Base-by-base conservation (phyloP, 2,888 invertebrate species). In the Hypercompe scribonia region DNA sequence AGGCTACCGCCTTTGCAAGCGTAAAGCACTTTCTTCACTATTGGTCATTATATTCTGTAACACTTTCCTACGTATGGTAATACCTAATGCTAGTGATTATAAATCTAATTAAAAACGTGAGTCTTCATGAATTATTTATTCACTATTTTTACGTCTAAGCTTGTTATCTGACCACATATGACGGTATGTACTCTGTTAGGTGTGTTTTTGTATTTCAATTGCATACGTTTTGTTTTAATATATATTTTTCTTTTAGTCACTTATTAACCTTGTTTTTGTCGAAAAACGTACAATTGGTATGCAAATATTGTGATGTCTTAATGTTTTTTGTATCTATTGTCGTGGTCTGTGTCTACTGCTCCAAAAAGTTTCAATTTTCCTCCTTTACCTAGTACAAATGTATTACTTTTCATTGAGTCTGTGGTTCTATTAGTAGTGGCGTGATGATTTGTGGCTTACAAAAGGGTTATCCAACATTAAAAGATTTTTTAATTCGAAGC, bases 11-110 rank as follows among this genome's bases (percentile, higher is more conserved):
- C 33, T 68, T 24, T 68, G 4, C 34, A 50, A 46, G 73, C 61
- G 70, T 54, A 76, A 81, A 78, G 70, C 78, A 82, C 86, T 87
- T 86, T 86, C 87, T 70, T 75, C 4, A 15, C 42, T 70, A 68
- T 75, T 71, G 72, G 70, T 76, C 78, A 70, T 70, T 36, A 72
- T 66, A 61, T 70, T 77, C 70, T 75, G 79, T 75, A 76, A 80
- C 75, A 80, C 79, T 82, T 82, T 82, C 83, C 70, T 74, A 70
- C 68, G 50, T 66, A 74, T 73, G 78, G 73, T 78, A 84, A 79
- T 82, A 28, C 73, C 75, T 72, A 75, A 79, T 72, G 83, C 79
- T 84, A 84, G 86, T 86, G 84, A 71, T 78, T 75, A 68, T 63
- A 74, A 33, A 64, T 75, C 68, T 73, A 80, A 78, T 78, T 84